Base-by-base conservation (phyloP, 2,797 vertebrate genomes). In the Sebastiscus tertius region DNA sequence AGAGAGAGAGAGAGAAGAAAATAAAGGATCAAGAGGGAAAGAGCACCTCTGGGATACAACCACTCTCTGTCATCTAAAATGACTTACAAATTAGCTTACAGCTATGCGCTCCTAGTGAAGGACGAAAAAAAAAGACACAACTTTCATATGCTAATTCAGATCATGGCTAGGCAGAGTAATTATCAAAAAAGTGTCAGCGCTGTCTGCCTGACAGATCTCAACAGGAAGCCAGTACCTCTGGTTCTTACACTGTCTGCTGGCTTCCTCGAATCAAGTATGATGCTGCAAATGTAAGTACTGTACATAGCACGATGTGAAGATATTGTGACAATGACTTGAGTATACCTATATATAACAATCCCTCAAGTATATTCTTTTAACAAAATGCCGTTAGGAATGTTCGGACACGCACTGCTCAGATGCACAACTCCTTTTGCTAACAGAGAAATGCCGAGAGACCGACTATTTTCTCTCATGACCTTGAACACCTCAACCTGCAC, bases 111-210 rank as follows among this genome's bases (percentile, higher is more conserved):
- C 82, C 79, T 83, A 87, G 78, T 72, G 74, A 82, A 76, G 82
- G 56, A 65, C 75, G 79, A 75, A 42, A 42, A 42, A 80, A 75
- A 81, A 72, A 84, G 75, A 79, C 39, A 74, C 77, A 92, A 94
- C 93, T 94, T 95, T 94, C 92, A 94, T 94, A 94, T 95, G 95
- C 90, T 93, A 96, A 95, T 95, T 88, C 89, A 86, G 88, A 92
- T 90, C 88, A 92, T 74, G 82, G 86, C 77, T 76, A 82, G 84
- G 87, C 82, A 93, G 92, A 89, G 89, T 91, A 94, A 95, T 94
- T 94, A 94, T 91, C 80, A 89, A 85, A 80, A 88, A 82, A 88
- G 80, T 72, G 78, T 88, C 85, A 91, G 82, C 66, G 9, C 34
- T 77, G 83, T 90, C 87, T 87, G 84, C 86, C 88, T 90, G 89